Percentiles rank a stretch among this genome's conserved stretches.
Evolutionary conservation across 2,113 vertebrate genomes (phyloP).

Genomic region (Solea senegalensis): DNA sequence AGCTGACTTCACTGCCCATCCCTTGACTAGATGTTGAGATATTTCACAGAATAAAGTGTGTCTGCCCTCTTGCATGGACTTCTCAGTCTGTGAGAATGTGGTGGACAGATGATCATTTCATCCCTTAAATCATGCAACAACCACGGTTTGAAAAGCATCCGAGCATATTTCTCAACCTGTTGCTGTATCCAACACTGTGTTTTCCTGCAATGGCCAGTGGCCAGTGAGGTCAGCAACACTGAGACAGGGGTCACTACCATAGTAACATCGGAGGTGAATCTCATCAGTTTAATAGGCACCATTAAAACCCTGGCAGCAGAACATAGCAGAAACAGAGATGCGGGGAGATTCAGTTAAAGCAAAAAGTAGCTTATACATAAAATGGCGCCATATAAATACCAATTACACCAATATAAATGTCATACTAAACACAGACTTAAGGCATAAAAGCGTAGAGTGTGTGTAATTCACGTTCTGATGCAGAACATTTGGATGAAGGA

Average conservation of each 20-base stretch:
- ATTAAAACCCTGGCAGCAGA: constrained; percentile 26
- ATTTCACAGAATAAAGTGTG: too few relatives aligned
- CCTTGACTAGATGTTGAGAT: too few relatives aligned
- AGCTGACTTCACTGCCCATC: too few relatives aligned
- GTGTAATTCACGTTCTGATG: constrained; percentile 16
- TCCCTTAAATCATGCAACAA: too few relatives aligned
- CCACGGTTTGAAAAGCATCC: too few relatives aligned
- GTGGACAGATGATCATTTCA: too few relatives aligned
- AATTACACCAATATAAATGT: constrained; percentile 6
- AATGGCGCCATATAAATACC: neutral
- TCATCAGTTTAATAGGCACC: constrained; percentile 22
- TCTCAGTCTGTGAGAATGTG: too few relatives aligned
- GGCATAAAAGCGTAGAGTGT: constrained; percentile 16
- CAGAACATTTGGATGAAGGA: constrained; percentile 34
- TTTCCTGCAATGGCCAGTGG: constrained; percentile 8
- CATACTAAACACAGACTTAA: neutral
- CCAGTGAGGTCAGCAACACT: constrained; percentile 24
- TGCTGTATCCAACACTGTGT: neutral
- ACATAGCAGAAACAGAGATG: constrained; percentile 19
- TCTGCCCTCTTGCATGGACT: too few relatives aligned
- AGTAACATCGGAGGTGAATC: constrained; percentile 30
- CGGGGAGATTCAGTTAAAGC: constrained; percentile 5
- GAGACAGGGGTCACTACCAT: constrained; percentile 38
- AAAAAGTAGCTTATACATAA: constrained; percentile 3
- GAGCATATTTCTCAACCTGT: neutral